Conservation (phyloP, 2,888 invertebrate species). For the Drosophila limbata region DNA sequence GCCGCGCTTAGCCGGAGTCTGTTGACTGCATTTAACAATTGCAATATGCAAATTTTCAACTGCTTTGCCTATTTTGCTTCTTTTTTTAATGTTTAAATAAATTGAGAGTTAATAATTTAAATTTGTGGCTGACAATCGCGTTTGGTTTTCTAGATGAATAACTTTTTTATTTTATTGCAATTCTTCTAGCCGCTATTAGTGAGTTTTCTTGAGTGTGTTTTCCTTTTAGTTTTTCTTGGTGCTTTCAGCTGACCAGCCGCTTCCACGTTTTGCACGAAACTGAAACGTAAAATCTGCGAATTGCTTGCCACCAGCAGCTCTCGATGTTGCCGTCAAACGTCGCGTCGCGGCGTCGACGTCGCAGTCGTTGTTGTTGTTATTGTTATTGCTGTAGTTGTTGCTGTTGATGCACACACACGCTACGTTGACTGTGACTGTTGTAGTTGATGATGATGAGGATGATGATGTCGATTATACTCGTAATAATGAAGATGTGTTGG, state of each 20-base stretch:
- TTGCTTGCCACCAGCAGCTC: slow-evolving; percentile 34
- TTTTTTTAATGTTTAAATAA: slow-evolving; percentile 25
- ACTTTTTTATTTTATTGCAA: not conserved
- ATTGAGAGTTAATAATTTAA: not conserved
- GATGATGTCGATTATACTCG: slow-evolving; percentile 11
- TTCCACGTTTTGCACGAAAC: slow-evolving; percentile 81
- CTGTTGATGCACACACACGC: slow-evolving; percentile 31
- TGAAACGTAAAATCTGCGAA: slow-evolving; percentile 78
- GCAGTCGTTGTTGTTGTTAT: not conserved
- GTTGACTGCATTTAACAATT: slow-evolving; percentile 43
- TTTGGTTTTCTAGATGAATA: not conserved
- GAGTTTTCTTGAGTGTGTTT: slow-evolving; percentile 26
- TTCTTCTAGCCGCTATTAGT: slow-evolving; percentile 11
- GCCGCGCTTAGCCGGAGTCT: slow-evolving; percentile 28
- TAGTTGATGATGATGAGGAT: slow-evolving; percentile 13
- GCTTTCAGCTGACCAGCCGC: slow-evolving; percentile 67
- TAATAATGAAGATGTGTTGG: slow-evolving; percentile 18
- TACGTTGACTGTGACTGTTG: slow-evolving; percentile 32
- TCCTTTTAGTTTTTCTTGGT: slow-evolving; percentile 29
- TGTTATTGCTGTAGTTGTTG: not conserved
- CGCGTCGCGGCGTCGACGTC: slow-evolving; percentile 7
- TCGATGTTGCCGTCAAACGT: slow-evolving; percentile 25
- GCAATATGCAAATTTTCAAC: slow-evolving; percentile 52
- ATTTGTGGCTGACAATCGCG: slow-evolving; percentile 19
- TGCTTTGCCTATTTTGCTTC: not conserved